Evolutionary conservation across 2,888 invertebrate species (phyloP).

Genomic region (Nebria brevicollis): DNA sequence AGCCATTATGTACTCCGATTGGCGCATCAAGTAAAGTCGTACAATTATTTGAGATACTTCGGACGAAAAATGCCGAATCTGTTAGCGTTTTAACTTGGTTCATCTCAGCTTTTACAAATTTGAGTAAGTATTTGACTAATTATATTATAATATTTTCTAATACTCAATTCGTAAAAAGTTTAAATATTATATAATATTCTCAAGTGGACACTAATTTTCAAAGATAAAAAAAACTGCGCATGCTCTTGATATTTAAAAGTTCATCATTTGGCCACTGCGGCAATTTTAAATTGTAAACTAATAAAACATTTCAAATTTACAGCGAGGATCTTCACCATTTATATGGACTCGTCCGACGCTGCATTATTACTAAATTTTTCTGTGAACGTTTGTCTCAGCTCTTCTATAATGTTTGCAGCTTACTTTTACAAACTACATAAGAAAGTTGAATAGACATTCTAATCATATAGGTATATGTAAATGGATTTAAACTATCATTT

Average conservation of each 20-base stretch:
- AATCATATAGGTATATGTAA: not conserved
- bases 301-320: slow-evolving; percentile 55
- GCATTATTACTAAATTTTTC: slow-evolving; percentile 78
- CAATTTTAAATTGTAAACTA: not conserved
- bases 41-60: slow-evolving; percentile 78
- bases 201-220: slow-evolving; percentile 2
- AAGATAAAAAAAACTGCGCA: slow-evolving; percentile 5
- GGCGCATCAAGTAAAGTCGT: slow-evolving; percentile 85
- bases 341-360: slow-evolving; percentile 79
- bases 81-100: slow-evolving; percentile 84
- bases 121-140: slow-evolving; percentile 70
- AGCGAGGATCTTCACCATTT: slow-evolving; percentile 85
- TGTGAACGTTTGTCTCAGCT: slow-evolving; percentile 76
- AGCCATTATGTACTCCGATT: slow-evolving; percentile 82
- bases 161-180: slow-evolving; percentile 4
- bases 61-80: slow-evolving; percentile 77
- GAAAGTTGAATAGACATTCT: slow-evolving; percentile 52
- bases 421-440: slow-evolving; percentile 69
- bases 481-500: not conserved
- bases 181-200: not conserved
- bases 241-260: not conserved
- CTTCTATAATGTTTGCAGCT: slow-evolving; percentile 76
- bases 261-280: not conserved
- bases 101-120: slow-evolving; percentile 82
- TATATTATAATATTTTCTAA: not conserved